phyloP scores from a whole-genome alignment of 2,888 invertebrate genomes.

The Troides helena region DNA sequence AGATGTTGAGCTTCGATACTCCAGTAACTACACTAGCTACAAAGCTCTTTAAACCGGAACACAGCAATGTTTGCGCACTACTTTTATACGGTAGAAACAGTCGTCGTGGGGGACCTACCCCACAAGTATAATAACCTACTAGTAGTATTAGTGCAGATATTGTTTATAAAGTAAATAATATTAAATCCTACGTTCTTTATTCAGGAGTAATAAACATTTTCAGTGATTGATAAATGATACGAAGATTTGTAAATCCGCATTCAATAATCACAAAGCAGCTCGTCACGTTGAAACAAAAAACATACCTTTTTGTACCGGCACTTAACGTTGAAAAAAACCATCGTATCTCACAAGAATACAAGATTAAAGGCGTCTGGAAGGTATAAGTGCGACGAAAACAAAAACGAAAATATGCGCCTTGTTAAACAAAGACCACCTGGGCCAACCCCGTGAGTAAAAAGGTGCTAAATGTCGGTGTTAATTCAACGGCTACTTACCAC shows the following conservation, averaged over 20 bases:
- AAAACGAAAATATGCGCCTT: constrained; percentile 33
- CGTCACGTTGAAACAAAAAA: constrained; percentile 2
- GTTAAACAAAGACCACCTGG: constrained; percentile 78
- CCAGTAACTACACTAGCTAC: too few relatives aligned
- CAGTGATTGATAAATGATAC: not conserved
- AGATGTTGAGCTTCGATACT: too few relatives aligned
- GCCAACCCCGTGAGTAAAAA: constrained; percentile 56
- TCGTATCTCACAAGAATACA: constrained; percentile 9
- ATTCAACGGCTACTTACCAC: constrained; percentile 52
- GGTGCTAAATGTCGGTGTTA: constrained; percentile 72
- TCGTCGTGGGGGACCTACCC: too few relatives aligned
- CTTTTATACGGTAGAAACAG: too few relatives aligned
- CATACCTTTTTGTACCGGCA: not conserved
- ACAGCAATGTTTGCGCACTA: too few relatives aligned
- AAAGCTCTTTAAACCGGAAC: too few relatives aligned
- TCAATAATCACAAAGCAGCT: constrained; percentile 5
- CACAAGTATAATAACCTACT: too few relatives aligned
- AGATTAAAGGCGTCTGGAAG: constrained; percentile 35
- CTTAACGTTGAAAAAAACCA: not conserved
- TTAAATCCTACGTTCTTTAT: not conserved
- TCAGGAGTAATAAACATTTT: not conserved
- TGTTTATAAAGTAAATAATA: not conserved
- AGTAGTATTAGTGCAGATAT: not conserved
- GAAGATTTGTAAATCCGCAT: not conserved
- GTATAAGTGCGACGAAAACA: constrained; percentile 33